Evolutionary conservation across 1,140 invertebrate species (phyloP).

Genomic region (Dinoponera quadriceps): DNA sequence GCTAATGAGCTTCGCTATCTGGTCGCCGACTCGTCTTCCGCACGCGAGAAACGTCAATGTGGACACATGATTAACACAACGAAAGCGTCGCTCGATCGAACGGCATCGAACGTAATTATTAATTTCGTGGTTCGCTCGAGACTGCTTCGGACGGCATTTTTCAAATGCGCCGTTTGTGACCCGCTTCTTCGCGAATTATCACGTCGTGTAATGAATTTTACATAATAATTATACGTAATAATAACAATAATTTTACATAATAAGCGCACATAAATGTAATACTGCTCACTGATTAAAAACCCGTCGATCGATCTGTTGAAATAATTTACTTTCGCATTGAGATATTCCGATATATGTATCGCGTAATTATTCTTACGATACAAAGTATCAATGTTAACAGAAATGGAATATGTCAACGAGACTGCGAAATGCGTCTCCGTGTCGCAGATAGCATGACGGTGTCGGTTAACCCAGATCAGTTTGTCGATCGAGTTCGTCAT

Average conservation of each 20-base stretch:
- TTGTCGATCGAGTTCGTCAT: not conserved
- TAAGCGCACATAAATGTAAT: not conserved
- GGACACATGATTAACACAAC: not conserved
- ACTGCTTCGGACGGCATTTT: not conserved
- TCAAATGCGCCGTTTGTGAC: not conserved
- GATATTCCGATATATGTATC: too few relatives aligned
- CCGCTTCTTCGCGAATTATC: not conserved
- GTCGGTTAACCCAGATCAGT: not conserved
- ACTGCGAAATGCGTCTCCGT: not conserved
- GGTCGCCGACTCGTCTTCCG: not conserved
- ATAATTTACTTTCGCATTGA: constrained; percentile 16
- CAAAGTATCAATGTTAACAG: not conserved
- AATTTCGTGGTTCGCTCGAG: not conserved
- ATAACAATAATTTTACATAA: constrained; percentile 8
- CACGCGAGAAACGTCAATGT: not conserved
- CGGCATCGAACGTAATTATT: not conserved
- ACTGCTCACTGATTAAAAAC: not conserved
- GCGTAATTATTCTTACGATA: constrained; percentile 34
- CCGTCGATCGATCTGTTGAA: not conserved
- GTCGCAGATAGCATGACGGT: not conserved
- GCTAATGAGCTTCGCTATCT: constrained; percentile 14
- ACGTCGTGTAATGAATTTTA: not conserved
- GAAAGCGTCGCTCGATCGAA: not conserved
- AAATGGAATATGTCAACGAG: not conserved
- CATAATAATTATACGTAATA: too few relatives aligned